Base-by-base conservation (phyloP, 2,888 invertebrate genomes). In the Camptogramma bilineatum region DNA sequence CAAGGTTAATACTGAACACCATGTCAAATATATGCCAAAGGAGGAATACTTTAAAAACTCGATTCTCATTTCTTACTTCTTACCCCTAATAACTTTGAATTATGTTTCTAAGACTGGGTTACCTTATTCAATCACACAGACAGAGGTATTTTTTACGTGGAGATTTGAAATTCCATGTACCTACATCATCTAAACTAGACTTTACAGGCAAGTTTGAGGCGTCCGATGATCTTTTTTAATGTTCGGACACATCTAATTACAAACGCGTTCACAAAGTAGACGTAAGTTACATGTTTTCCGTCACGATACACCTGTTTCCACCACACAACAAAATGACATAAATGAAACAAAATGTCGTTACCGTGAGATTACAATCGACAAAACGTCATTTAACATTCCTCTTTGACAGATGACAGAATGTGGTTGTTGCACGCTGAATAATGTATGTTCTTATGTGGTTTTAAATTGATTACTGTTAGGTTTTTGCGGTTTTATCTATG, bases 291-390 rank as follows among this genome's bases (percentile, higher is more conserved):
- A 73, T 81, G 81, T 85, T 84, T 85, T 84, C 82, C 81, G 79
- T 81, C 81, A 81, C 81, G 83, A 81, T 78, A 83, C 83, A 88
- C 86, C 84, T 86, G 87, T 83, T 28, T 84, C 78, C 77, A 76
- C 79, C 76, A 78, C 79, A 78, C 75, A 82, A 86, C 82, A 85
- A 84, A 85, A 82, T 76, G 52, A 73, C 78, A 84, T 85, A 82
- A 83, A 74, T 75, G 78, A 68, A 70, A 81, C 84, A 80, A 83
- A 66, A 64, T 61, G 62, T 67, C 44, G 34, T 48, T 64, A 67
- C 54, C 65, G 61, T 55, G 52, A 59, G 60, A 64, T 74, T 62
- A 60, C 48, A 51, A 72, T 72, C 66, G 62, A 68, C 64, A 56
- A 52, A 63, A 55, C 52, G 46, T 48, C 55, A 51, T 58, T 62